A percentile compares a stretch with the other conserved stretches of the same genome.
Evolutionary conservation across 1,140 invertebrate species (phyloP).

Genomic region (Aphelenchoides fujianensis): DNA sequence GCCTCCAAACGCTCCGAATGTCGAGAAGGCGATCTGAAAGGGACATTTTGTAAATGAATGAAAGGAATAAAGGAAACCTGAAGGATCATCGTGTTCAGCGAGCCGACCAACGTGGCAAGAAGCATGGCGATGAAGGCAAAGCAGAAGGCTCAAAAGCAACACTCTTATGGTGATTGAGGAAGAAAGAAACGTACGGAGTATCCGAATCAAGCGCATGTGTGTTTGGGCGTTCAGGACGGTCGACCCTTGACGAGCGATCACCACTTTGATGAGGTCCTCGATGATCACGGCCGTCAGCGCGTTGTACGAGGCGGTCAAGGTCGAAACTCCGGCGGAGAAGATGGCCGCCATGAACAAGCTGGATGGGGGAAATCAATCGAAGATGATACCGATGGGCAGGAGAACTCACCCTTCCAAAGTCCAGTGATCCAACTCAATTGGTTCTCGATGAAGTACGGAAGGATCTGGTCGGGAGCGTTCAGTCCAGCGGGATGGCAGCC

Average conservation of each 20-base stretch:
- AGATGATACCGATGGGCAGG: no score
- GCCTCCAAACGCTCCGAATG: conserved; percentile 52
- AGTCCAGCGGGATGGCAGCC: conserved; percentile 41
- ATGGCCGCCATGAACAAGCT: conserved; percentile 11
- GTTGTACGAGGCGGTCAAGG: conserved; percentile 48
- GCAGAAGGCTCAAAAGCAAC: conserved; percentile 39
- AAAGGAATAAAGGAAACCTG: conserved; percentile 29
- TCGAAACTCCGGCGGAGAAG: conserved; percentile 34
- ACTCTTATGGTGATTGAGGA: conserved; percentile 19
- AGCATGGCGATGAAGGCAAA: conserved; percentile 38
- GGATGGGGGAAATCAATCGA: conserved; percentile 23
- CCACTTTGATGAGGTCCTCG: conserved; percentile 40
- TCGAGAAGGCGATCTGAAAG: conserved; percentile 46
- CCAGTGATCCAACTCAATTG: conserved; percentile 36
- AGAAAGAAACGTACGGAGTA: conserved; percentile 31
- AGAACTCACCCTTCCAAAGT: conserved; percentile 44
- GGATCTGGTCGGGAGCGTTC: conserved; percentile 13
- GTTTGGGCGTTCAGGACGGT: conserved; percentile 28
- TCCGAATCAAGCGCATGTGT: conserved; percentile 27
- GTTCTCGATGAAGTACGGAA: conserved; percentile 37
- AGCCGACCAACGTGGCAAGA: conserved; percentile 25
- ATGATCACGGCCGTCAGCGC: conserved; percentile 45
- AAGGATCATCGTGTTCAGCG: conserved; percentile 40
- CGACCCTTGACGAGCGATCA: neutral
- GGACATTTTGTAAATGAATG: conserved; percentile 7